Percentiles rank a stretch among this genome's conserved stretches.
These are phyloP conservation scores for Bombus breviceps DNA, from an alignment of 1,140 invertebrate species.

Conservation along the genomic window DNA sequence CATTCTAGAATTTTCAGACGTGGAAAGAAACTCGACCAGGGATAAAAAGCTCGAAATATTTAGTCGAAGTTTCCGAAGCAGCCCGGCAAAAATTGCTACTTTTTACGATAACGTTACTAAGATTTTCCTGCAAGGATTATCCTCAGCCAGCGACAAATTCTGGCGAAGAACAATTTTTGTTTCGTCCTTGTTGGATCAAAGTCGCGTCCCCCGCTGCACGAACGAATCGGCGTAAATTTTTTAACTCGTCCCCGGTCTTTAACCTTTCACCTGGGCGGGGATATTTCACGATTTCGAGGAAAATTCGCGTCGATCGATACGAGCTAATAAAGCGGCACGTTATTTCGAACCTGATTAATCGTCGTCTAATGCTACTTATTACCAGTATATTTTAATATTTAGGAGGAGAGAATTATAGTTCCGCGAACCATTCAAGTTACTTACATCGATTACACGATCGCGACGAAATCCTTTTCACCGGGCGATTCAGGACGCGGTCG, in stretches of 20 bases:
- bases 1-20: slow-evolving; percentile 43
- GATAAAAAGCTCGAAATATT: slow-evolving; percentile 45
- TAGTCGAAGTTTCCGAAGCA: slow-evolving; percentile 2
- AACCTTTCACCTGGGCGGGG: not conserved
- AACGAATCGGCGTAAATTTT: not conserved
- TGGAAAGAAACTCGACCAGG: slow-evolving; percentile 9
- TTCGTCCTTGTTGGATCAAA: no score
- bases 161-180: not conserved
- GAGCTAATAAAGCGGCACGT: no score
- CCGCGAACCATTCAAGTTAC: no score
- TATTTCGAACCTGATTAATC: not conserved
- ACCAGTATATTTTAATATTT: not conserved
- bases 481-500: not conserved
- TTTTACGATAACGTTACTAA: slow-evolving; percentile 7
- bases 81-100: slow-evolving; percentile 23
- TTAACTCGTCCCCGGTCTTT: not conserved
- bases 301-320: not conserved
- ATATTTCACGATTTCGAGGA: not conserved
- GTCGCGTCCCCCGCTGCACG: not conserved
- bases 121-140: slow-evolving; percentile 19
- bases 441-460: not conserved
- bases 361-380: not conserved
- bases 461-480: not conserved
- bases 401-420: not conserved
- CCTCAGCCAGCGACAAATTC: not conserved